Evolutionary conservation across 2,797 vertebrate genomes (phyloP).

Genomic region (Dendrocincla fuliginosa): DNA sequence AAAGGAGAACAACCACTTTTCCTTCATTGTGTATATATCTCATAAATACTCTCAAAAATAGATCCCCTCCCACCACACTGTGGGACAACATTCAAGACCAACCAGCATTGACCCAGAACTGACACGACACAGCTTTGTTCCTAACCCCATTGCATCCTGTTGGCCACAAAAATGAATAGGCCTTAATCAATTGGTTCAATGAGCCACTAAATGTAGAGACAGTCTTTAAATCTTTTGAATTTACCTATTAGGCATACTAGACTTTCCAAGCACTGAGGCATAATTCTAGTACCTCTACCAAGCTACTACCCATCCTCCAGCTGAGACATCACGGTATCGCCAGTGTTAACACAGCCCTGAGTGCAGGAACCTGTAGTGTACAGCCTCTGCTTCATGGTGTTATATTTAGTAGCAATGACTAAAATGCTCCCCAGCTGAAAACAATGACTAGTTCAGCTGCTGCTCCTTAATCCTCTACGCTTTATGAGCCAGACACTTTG

Average conservation of each 20-base stretch:
- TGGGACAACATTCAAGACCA: not conserved
- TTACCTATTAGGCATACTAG: not conserved
- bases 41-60: not conserved
- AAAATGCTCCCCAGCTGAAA: not conserved
- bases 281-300: not conserved
- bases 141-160: not conserved
- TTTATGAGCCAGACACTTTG: not conserved
- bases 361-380: not conserved
- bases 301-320: not conserved
- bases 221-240: not conserved
- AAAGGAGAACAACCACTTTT: not conserved
- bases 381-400: not conserved
- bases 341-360: not conserved
- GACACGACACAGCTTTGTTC: not conserved
- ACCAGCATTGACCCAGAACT: not conserved
- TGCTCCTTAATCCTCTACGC: not conserved
- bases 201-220: not conserved
- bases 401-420: not conserved
- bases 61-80: accelerated
- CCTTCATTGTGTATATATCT: not conserved
- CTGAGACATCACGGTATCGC: not conserved
- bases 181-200: not conserved
- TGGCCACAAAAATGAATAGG: not conserved
- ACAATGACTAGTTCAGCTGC: not conserved
- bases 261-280: not conserved